Evolutionary conservation across 2,113 vertebrate genomes (phyloP).

Genomic region (Corapipo altera): DNA sequence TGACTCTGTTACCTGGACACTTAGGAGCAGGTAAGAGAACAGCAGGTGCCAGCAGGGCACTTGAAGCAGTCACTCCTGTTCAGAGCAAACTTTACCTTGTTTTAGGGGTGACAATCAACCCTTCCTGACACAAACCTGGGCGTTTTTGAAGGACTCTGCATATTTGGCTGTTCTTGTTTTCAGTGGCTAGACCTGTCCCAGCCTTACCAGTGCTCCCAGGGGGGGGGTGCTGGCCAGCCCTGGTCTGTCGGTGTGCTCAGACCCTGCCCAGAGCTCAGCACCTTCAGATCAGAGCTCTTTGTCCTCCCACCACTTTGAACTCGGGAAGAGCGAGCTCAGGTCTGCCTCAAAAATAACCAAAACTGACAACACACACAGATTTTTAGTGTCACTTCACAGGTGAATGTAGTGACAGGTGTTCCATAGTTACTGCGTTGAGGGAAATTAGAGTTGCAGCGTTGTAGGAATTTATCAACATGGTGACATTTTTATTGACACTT

Average conservation of each 20-base stretch:
- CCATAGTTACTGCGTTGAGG: fast-evolving
- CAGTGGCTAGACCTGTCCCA: not conserved
- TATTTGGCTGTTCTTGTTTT: not conserved
- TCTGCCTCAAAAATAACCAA: not conserved
- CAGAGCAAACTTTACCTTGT: not conserved
- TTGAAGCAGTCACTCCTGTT: not conserved
- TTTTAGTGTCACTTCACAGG: not conserved
- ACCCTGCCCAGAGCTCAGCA: not conserved
- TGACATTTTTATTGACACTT: not conserved
- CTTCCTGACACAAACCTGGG: not conserved
- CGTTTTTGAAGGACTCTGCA: not conserved
- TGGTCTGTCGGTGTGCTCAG: not conserved
- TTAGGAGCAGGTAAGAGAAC: not conserved
- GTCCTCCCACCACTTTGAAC: not conserved
- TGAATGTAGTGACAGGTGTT: not conserved
- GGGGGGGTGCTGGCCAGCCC: not conserved
- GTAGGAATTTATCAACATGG: not conserved
- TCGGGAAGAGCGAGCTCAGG: not conserved
- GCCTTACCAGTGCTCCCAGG: not conserved
- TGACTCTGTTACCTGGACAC: not conserved
- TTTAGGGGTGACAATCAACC: not conserved
- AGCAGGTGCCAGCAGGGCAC: not conserved
- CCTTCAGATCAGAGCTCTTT: not conserved
- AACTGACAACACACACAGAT: not conserved
- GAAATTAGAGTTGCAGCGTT: not conserved